Conservation (phyloP, 2,113 vertebrate genomes). For the Candoia aspera region DNA sequence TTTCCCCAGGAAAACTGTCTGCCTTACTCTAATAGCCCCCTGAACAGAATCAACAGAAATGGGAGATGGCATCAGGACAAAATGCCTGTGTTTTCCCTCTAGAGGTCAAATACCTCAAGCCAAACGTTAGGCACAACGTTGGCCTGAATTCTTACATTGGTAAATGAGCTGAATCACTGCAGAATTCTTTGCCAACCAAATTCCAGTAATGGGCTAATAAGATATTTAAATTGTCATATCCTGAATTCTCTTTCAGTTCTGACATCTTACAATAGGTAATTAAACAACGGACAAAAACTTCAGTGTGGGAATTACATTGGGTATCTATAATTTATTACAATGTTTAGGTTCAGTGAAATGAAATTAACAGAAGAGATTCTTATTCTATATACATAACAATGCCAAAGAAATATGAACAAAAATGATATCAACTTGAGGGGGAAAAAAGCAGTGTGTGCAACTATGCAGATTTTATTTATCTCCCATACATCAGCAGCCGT, state of each 20-base stretch:
- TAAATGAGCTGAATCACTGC: background rate
- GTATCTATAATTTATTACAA: background rate
- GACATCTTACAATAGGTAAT: slow-evolving; percentile 8
- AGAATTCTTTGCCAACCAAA: background rate
- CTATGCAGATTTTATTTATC: background rate
- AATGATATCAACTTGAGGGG: background rate
- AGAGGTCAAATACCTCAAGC: background rate
- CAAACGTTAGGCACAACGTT: background rate
- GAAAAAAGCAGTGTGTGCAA: background rate
- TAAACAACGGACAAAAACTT: background rate
- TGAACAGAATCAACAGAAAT: background rate
- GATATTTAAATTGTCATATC: background rate
- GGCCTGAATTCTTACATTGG: background rate
- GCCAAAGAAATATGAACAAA: background rate
- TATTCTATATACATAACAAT: background rate
- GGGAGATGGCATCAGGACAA: background rate
- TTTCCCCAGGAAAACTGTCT: background rate
- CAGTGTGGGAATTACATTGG: background rate
- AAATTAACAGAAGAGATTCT: background rate
- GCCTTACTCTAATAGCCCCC: background rate
- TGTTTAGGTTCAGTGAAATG: background rate
- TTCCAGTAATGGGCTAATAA: background rate
- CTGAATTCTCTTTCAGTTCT: slow-evolving; percentile 33
- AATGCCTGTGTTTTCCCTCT: background rate
- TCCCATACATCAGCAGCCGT: background rate